A percentile compares a stretch with the other conserved stretches of the same genome.
These are phyloP conservation scores for Lampris incognitus DNA, from an alignment of 2,113 vertebrate species.

Conservation along the genomic window DNA sequence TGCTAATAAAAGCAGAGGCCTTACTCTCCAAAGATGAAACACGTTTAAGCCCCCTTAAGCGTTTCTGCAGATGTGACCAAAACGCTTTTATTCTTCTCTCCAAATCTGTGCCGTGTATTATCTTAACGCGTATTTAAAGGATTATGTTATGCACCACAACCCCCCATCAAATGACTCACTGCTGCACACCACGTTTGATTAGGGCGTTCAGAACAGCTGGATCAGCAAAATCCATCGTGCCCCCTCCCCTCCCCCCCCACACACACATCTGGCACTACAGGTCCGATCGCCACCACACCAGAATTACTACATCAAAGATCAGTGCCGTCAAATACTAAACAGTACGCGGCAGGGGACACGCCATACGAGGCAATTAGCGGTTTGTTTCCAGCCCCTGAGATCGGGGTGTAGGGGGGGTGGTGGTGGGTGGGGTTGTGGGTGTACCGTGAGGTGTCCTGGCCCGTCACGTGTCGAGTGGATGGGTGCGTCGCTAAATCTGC, in stretches of 20 bases:
- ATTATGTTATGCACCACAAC: constrained; percentile 14
- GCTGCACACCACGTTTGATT: constrained; percentile 23
- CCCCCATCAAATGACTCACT: background rate
- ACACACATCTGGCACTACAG: constrained; percentile 34
- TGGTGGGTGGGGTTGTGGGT: constrained; percentile 7
- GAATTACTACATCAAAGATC: constrained; percentile 68
- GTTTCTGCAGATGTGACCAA: background rate
- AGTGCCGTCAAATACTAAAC: constrained; percentile 58
- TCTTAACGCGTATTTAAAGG: too few relatives aligned
- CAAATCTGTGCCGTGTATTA: too few relatives aligned
- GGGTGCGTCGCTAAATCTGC: constrained; percentile 63
- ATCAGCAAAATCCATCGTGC: constrained; percentile 35
- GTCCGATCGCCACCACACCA: constrained; percentile 52
- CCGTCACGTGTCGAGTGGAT: constrained; percentile 65
- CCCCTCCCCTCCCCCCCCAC: constrained; percentile 7
- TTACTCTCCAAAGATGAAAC: background rate
- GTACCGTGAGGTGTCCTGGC: constrained; percentile 41
- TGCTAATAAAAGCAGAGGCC: background rate
- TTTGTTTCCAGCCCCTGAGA: constrained; percentile 58
- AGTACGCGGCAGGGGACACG: constrained; percentile 38
- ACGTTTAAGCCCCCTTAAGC: background rate
- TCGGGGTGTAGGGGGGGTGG: constrained; percentile 26
- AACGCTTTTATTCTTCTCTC: too few relatives aligned
- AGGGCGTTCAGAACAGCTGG: constrained; percentile 32
- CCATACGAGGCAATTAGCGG: constrained; percentile 50